Evolutionary conservation across 2,888 invertebrate genomes (phyloP).

Genomic region (Allophyes oxyacanthae): DNA sequence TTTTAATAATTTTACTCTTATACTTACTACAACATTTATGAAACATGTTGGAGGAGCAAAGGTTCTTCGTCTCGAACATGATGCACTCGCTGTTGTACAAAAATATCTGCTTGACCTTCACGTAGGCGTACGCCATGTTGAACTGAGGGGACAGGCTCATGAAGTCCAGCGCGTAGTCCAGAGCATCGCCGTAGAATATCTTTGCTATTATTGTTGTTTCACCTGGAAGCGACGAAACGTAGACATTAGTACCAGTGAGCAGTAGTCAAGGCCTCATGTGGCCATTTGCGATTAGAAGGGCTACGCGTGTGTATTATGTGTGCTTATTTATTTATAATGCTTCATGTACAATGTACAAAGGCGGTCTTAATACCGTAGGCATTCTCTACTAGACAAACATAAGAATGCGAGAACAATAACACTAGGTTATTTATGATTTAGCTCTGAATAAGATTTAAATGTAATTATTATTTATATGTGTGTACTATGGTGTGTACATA

Average conservation of each 20-base stretch:
- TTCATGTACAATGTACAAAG: no score
- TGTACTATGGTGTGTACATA: no score
- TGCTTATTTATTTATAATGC: no score
- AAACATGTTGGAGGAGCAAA: constrained; percentile 68
- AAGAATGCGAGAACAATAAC: no score
- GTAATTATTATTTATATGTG: no score
- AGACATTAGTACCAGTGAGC: background rate
- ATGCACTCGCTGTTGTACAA: constrained; percentile 80
- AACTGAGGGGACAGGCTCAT: constrained; percentile 80
- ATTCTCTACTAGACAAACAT: no score
- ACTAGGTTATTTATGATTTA: no score
- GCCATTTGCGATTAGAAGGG: no score
- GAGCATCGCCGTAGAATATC: constrained; percentile 72
- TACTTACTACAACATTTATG: constrained; percentile 82
- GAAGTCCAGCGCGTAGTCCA: constrained; percentile 64
- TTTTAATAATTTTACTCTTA: background rate
- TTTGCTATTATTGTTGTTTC: constrained; percentile 78
- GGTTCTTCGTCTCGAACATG: constrained; percentile 64
- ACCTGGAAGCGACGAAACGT: constrained; percentile 59
- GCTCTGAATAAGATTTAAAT: no score
- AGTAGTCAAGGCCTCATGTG: no score
- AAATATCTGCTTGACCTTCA: constrained; percentile 77
- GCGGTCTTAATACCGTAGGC: no score
- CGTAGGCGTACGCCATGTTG: constrained; percentile 78
- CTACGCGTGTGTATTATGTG: no score